Percentiles rank a stretch among this genome's conserved stretches.
Conservation (phyloP, 2,888 invertebrate genomes). For the Drosophila fungiperda region DNA sequence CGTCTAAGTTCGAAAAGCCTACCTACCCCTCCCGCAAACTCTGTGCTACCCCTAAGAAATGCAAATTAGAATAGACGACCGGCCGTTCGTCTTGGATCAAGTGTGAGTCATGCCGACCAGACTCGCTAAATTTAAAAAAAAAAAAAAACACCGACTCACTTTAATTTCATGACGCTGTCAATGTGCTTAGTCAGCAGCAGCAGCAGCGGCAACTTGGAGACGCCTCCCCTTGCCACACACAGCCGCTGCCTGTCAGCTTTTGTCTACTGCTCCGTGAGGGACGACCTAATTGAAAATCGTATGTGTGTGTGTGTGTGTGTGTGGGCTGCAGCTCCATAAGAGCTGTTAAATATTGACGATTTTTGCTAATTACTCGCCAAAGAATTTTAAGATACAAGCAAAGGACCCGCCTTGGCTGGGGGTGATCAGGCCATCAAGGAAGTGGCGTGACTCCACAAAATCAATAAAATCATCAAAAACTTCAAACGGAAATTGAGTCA, state of each 20-base stretch:
- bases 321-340: slow-evolving; percentile 24
- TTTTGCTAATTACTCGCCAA: slow-evolving; percentile 53
- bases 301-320: slow-evolving; percentile 1
- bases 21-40: not conserved
- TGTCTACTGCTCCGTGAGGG: slow-evolving; percentile 23
- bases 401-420: not conserved
- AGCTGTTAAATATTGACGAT: slow-evolving; percentile 70
- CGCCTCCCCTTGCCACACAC: not conserved
- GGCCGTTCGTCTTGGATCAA: slow-evolving; percentile 14
- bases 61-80: slow-evolving; percentile 54
- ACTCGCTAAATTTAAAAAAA: slow-evolving; percentile 47
- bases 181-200: slow-evolving; percentile 67
- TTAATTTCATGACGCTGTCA: slow-evolving; percentile 66
- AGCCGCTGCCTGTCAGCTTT: slow-evolving; percentile 13
- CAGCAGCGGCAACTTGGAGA: slow-evolving; percentile 40
- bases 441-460: slow-evolving; percentile 80
- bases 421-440: slow-evolving; percentile 34
- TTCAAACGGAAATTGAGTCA: slow-evolving; percentile 76
- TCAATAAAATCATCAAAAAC: slow-evolving; percentile 78
- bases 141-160: slow-evolving; percentile 64
- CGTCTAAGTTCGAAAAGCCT: not conserved
- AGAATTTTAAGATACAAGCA: slow-evolving; percentile 26
- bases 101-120: slow-evolving; percentile 56
- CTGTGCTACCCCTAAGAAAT: slow-evolving; percentile 35
- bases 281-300: slow-evolving; percentile 68